Percentiles rank a stretch among this genome's conserved stretches.
Evolutionary conservation across 2,113 vertebrate genomes (phyloP).

Genomic region (Mohoua ochrocephala): DNA sequence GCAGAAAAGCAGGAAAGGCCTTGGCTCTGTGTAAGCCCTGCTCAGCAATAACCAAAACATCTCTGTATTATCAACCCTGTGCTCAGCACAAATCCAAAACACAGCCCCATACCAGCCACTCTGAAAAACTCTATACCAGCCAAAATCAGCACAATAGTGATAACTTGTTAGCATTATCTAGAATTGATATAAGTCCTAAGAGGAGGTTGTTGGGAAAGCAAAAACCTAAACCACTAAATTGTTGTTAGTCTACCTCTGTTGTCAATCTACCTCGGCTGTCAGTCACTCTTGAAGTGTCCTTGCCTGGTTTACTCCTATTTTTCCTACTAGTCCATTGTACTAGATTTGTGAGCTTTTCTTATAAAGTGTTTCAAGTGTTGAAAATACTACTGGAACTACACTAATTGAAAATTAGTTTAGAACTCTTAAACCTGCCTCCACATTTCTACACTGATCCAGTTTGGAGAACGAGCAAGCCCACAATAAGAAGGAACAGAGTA

Average conservation of each 20-base stretch:
- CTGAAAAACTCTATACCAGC: not conserved
- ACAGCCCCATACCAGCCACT: not conserved
- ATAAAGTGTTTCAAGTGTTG: not conserved
- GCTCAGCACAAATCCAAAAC: not conserved
- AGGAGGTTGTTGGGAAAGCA: not conserved
- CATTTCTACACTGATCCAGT: not conserved
- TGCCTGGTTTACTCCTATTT: not conserved
- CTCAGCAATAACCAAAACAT: not conserved
- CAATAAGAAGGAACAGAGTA: not conserved
- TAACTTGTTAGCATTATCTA: not conserved
- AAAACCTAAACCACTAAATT: not conserved
- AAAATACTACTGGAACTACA: not conserved
- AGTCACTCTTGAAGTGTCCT: not conserved
- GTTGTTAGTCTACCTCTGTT: not conserved
- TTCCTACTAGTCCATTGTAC: not conserved
- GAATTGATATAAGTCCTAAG: not conserved
- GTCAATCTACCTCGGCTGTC: not conserved
- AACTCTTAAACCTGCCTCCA: not conserved
- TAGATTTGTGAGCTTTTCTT: not conserved
- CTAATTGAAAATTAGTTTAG: not conserved
- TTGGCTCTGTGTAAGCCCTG: not conserved
- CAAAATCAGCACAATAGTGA: not conserved
- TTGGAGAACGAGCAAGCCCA: not conserved
- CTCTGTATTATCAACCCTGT: accelerated
- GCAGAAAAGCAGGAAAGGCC: not conserved